phyloP scores from a whole-genome alignment of 2,113 vertebrate genomes.

The Hippocampus guttulatus region DNA sequence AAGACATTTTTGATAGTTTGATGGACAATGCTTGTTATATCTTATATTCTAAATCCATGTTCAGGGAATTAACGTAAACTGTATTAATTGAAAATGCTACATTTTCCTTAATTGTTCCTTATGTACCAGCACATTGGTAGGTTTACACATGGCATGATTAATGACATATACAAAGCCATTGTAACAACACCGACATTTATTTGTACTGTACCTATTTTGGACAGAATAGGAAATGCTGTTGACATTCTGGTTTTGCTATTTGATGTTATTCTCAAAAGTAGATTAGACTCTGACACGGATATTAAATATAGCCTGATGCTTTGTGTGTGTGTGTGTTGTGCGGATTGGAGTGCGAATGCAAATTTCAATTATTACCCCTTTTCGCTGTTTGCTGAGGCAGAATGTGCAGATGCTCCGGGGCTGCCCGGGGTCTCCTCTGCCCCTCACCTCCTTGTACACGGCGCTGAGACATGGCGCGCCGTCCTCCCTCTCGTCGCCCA shows the following conservation, averaged over 20 bases:
- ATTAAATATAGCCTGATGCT: too few relatives aligned
- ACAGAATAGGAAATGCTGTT: neutral
- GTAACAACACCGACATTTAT: too few relatives aligned
- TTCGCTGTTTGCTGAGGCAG: constrained; percentile 95
- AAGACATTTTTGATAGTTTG: too few relatives aligned
- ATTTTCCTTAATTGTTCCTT: constrained; percentile 35
- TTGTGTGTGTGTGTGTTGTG: too few relatives aligned
- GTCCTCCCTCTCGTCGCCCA: constrained; percentile 81
- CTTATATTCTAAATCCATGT: neutral
- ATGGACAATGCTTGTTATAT: neutral
- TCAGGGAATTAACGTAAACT: neutral
- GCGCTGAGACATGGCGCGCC: constrained; percentile 87
- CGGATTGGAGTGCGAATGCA: neutral
- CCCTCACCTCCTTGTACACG: constrained; percentile 75
- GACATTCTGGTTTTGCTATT: too few relatives aligned
- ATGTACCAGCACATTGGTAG: too few relatives aligned
- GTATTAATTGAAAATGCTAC: neutral
- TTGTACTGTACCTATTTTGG: too few relatives aligned
- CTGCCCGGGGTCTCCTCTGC: constrained; percentile 72
- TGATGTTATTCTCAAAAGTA: neutral
- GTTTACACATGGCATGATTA: too few relatives aligned
- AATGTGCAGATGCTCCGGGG: constrained; percentile 97
- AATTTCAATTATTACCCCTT: constrained; percentile 76
- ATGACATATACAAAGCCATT: too few relatives aligned
- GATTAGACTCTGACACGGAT: neutral